Base-by-base conservation (phyloP, 2,888 invertebrate species). In the Drosophila antonietae region DNA sequence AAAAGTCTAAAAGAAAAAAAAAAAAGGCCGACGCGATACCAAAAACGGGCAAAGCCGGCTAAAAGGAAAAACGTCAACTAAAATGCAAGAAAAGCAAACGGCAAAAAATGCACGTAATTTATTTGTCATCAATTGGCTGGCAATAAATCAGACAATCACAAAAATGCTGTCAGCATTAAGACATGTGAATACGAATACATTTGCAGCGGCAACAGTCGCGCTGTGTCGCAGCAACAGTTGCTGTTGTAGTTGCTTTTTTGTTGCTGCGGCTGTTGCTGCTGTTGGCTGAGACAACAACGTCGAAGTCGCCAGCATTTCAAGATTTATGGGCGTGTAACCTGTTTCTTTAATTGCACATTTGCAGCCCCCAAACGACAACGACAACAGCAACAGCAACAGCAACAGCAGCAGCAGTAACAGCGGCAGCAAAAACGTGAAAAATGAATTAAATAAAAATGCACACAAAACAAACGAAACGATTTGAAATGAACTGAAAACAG, bases 331-430 rank as follows among this genome's bases (percentile, higher is more conserved):
- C 82, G 89, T 90, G 91, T 91, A 91, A 91, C 91, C 91, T 91
- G 91, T 91, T 91, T 91, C 91, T 91, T 91, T 91, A 91, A 91
- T 91, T 91, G 91, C 91, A 90, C 91, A 91, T 91, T 91, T 91
- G 88, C 91, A 90, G 90, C 88, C 80, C 76, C 83, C 77, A 82
- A 86, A 86, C 82, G 85, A 80, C 82, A 72, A 69, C 79, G 80
- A 58, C 75, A 75, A 56, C 77, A 69, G 53, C 69, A 63, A 33
- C 73, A 71, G 15, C 80, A 37, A 15, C n/a, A 20, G 20, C 20
- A 20, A 2, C 20, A 20, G 20, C 37, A 37, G 61, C 78, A 70
- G 52, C 77, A 62, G 61, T 75, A 69, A 33, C 68, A 68, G 10
- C 71, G 68, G 56, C 60, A 80, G 51, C 66, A 79, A 77, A 88